Evolutionary conservation across 2,888 invertebrate species (phyloP), one percentile per base, ranked within the genome.

Genomic region (Lysandra bellargus): DNA sequence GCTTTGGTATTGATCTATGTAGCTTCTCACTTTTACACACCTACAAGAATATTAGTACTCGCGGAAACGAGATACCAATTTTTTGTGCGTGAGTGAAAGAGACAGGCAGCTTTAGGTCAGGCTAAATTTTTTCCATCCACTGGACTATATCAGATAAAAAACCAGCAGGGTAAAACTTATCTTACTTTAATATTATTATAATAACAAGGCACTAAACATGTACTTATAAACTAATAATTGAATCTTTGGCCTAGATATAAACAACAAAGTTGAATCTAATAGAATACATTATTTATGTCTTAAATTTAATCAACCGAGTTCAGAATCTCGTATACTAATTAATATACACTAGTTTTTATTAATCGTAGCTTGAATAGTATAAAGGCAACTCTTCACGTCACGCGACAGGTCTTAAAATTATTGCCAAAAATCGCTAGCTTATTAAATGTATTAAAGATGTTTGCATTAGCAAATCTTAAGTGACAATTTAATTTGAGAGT

Each of bases 221-320:
- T 57, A 57, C 76, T 76, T 76, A 76, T 9, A 33, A 57, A 17
- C 75, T 57, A 57, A 40, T 3, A 76, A 49, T 76, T 76, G 57
- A 76, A 76, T 76, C 76, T 76, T 76, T 76, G 76, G 76, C 76
- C 76, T 57, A 57, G 14, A 76, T 53, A 76, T 76, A 33, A 76
- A 53, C 76, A 76, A 76, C 53, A 53, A 14, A 53, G 33, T 76
- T 53, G 57, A 49, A 30, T 53, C 30, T 76, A 76, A 12, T 17
- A 33, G 14, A 76, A 76, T 76, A 76, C 17, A 49, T 14, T 57
- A 57, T 57, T 33, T 14, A 76, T 53, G 33, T 57, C 76, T 76
- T 76, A 17, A 7, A 44, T 53, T 44, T 12, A 76, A 57, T 33
- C 33, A 53, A 53, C 30, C 33, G 33, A 5, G 14, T 17, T 53